A percentile compares a stretch with the other conserved stretches of the same genome.
phyloP scores from a whole-genome alignment of 35 echinoderm and acorn worm genomes.

The Apostichopus japonicus region DNA sequence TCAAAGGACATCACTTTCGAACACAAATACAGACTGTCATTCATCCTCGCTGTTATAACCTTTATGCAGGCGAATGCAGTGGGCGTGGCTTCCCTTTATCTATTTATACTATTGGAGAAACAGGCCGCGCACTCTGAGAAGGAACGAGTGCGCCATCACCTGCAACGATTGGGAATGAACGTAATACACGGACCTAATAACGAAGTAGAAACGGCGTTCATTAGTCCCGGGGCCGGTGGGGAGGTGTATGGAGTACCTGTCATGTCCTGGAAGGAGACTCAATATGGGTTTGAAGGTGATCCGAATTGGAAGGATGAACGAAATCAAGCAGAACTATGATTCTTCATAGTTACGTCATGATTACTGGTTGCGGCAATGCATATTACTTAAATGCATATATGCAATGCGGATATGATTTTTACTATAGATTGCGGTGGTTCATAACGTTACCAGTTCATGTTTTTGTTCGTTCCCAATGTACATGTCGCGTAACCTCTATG shows the following conservation, averaged over 20 bases:
- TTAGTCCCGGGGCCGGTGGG: background rate
- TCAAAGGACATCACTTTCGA: slow-evolving; percentile 54
- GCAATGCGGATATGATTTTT: no score
- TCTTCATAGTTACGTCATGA: no score
- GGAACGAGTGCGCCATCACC: slow-evolving; percentile 71
- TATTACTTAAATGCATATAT: no score
- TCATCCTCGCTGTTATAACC: slow-evolving; percentile 66
- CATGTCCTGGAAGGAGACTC: slow-evolving; percentile 39
- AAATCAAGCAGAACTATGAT: slow-evolving; percentile 19
- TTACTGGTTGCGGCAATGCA: no score
- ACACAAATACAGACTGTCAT: slow-evolving; percentile 62
- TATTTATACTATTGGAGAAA: slow-evolving; percentile 76
- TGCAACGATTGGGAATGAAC: slow-evolving; percentile 52
- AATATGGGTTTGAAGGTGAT: slow-evolving; percentile 56
- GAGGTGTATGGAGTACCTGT: slow-evolving; percentile 32
- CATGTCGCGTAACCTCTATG: no score
- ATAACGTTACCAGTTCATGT: no score
- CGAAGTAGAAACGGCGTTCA: slow-evolving; percentile 23
- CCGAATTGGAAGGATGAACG: slow-evolving; percentile 39
- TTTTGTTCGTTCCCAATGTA: no score
- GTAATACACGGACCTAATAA: background rate
- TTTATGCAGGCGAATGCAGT: slow-evolving; percentile 69
- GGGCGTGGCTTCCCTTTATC: slow-evolving; percentile 72
- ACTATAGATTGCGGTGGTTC: no score
- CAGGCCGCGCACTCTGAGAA: slow-evolving; percentile 69